Conservation (phyloP, 2,113 vertebrate species). For the Gnathonemus longibarbis region DNA sequence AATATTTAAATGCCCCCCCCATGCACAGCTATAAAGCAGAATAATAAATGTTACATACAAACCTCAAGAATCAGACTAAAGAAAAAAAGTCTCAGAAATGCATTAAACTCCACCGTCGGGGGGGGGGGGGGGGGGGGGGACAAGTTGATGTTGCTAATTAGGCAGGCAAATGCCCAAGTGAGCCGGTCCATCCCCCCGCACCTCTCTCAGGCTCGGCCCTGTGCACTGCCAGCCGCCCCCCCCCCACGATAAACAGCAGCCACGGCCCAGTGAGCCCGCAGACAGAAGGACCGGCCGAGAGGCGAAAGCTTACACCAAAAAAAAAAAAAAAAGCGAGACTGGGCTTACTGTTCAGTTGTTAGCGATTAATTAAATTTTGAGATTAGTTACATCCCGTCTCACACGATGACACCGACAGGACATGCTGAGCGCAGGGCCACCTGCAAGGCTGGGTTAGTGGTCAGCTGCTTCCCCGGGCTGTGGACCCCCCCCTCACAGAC, state of each 20-base stretch:
- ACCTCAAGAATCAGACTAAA: neutral
- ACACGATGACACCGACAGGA: neutral
- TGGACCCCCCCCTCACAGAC: conserved; percentile 9
- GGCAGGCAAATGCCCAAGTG: neutral
- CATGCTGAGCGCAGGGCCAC: neutral
- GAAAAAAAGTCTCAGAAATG: neutral
- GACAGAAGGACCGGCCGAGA: neutral
- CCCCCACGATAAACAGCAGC: neutral
- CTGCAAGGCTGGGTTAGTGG: neutral
- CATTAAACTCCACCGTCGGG: neutral
- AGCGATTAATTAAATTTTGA: neutral
- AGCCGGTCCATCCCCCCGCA: neutral
- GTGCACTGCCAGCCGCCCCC: neutral
- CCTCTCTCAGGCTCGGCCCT: no score
- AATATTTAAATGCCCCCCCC: neutral
- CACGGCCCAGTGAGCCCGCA: neutral
- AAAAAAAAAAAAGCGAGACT: neutral
- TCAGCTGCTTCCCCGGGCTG: conserved; percentile 18
- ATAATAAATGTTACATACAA: neutral
- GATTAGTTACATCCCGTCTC: neutral
- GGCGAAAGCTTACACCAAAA: neutral
- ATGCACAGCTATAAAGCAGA: neutral
- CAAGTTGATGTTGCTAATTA: neutral
- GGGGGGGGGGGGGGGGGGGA: neutral
- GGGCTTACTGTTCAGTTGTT: neutral